These are phyloP conservation scores for Tetranychus truncatus DNA, from an alignment of 2,888 invertebrate species.

Conservation along the genomic window DNA sequence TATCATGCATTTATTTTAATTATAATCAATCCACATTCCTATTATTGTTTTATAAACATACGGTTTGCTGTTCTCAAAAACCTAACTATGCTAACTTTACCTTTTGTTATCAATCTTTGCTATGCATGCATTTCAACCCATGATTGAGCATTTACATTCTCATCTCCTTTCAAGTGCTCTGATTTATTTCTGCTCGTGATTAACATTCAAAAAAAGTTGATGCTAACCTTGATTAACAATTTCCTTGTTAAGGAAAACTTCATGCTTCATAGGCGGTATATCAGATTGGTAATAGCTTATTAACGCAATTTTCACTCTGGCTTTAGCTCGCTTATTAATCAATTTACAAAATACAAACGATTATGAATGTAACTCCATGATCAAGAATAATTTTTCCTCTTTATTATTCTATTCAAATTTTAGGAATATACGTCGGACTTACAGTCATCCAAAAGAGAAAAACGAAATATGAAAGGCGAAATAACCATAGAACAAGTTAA, in stretches of 20 bases:
- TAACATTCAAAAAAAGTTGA: not conserved
- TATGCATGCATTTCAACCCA: no score
- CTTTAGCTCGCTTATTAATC: no score
- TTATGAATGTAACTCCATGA: not conserved
- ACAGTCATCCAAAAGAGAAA: not conserved
- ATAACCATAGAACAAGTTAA: not conserved
- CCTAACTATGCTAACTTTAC: not conserved
- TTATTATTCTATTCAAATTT: not conserved
- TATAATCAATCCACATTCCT: not conserved
- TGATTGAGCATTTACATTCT: not conserved
- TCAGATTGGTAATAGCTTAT: not conserved
- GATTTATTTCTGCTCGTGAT: not conserved
- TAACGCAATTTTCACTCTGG: not conserved
- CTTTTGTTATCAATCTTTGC: not conserved
- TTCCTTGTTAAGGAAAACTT: not conserved
- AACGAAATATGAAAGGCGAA: not conserved
- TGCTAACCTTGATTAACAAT: not conserved
- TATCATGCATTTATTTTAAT: not conserved
- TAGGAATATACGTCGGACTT: not conserved
- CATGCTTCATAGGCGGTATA: not conserved
- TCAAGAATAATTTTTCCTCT: not conserved
- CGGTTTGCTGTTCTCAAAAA: not conserved
- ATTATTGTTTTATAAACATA: no score
- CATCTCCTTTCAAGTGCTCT: not conserved
- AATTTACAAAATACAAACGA: not conserved